Base-by-base conservation (phyloP, 2,888 invertebrate genomes). In the Dynastes maya region DNA sequence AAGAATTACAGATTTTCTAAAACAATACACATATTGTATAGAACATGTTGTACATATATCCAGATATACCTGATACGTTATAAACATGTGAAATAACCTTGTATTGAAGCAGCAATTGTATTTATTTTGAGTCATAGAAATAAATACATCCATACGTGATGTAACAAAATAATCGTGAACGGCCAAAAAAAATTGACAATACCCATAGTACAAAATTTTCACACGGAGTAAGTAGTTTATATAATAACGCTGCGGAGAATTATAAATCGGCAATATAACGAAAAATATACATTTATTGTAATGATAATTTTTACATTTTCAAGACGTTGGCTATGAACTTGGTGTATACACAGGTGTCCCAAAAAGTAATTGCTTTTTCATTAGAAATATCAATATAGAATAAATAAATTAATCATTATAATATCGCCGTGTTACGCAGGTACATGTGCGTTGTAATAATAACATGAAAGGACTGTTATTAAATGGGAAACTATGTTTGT, bases 61-160 rank as follows among this genome's bases (percentile, higher is more conserved):
- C 11, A 51, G 9, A 45, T 13, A 61, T 61, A 22, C 29, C 22
- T 29, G 61, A 61, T 29, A 29, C 8, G 22, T 61, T 13, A 61
- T 61, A 27, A 37, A 71, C 55, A 71, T 71, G 71, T 55, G 55
- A 71, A 55, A 71, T 71, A 71, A 71, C 71, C 71, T 71, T 71
- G 71, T 71, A 71, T 71, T 55, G 40, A 71, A 71, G 71, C 37
- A 58, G 71, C 71, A 71, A 71, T 71, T 71, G 71, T 71, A 71
- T 71, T 71, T 71, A 71, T 71, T 71, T 71, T 71, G 71, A 71
- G 71, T 71, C 71, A 71, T 71, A 71, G 71, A 71, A 71, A 71
- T 71, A 71, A 71, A 71, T 71, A 71, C 71, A 71, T 71, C 58
- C 58, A 71, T 71, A 71, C 71, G 71, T 71, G 71, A 71, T 71